These are phyloP conservation scores for Sinocyclocheilus anophthalmus DNA, from an alignment of 2,113 vertebrate species.

Conservation along the genomic window DNA sequence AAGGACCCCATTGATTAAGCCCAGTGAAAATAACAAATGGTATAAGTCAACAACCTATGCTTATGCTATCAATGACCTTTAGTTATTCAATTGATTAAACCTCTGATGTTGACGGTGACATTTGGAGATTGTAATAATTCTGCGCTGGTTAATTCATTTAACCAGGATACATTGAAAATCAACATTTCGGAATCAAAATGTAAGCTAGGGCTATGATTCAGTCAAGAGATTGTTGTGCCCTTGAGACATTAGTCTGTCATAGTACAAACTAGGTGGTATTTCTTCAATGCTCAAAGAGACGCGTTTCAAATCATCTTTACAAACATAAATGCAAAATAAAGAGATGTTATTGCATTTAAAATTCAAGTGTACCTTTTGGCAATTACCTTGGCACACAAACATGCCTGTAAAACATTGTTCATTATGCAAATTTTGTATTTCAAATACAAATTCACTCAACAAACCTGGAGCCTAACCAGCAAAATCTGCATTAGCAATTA, in stretches of 20 bases:
- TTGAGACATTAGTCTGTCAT: constrained; percentile 16
- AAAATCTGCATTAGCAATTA: constrained; percentile 12
- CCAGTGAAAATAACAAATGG: constrained; percentile 71
- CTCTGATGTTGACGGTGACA: constrained; percentile 75
- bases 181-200: constrained; percentile 39
- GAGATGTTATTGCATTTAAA: background rate
- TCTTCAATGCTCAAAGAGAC: no score
- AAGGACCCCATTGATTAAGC: constrained; percentile 66
- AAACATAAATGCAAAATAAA: constrained; percentile 2
- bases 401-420: constrained; percentile 13
- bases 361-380: constrained; percentile 15
- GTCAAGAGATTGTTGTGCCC: constrained; percentile 35
- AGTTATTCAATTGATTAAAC: constrained; percentile 74
- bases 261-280: background rate
- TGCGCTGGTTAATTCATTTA: constrained; percentile 71
- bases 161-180: constrained; percentile 49
- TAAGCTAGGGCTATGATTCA: constrained; percentile 26
- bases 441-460: constrained; percentile 26
- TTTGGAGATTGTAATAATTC: constrained; percentile 75
- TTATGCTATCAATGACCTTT: constrained; percentile 74
- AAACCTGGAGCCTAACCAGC: background rate
- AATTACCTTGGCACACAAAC: background rate
- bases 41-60: constrained; percentile 50
- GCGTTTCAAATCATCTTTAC: no score
- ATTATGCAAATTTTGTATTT: constrained; percentile 28